Percentiles rank a stretch among this genome's conserved stretches.
These are phyloP conservation scores for Saguinus imperator DNA, from an alignment of 2,113 vertebrate genomes.

Conservation along the genomic window DNA sequence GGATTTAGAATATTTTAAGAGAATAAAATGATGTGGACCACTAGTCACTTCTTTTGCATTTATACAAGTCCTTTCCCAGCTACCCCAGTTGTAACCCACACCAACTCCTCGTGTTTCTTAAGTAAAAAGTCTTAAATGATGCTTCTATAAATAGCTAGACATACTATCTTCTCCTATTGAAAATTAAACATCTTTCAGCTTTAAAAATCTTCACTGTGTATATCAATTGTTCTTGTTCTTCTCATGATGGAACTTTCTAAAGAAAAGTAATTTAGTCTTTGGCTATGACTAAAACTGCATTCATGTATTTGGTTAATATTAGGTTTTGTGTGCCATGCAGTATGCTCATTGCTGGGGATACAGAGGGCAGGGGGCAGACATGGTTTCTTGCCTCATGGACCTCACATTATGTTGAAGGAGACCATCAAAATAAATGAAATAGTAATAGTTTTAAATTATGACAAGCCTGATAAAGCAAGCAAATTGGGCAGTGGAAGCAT, in stretches of 20 bases:
- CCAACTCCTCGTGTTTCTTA: background rate
- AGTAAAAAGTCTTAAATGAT: conserved; percentile 24
- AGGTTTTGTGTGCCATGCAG: background rate
- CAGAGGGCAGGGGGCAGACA: background rate
- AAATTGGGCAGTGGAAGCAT: background rate
- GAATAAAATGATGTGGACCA: conserved; percentile 2
- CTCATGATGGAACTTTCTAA: background rate
- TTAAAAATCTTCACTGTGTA: background rate
- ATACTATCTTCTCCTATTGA: background rate
- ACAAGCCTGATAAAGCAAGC: background rate
- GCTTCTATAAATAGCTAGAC: background rate
- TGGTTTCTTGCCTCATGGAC: background rate
- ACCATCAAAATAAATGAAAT: background rate
- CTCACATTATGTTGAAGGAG: background rate
- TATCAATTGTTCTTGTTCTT: background rate
- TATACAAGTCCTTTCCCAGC: background rate
- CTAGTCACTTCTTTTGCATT: background rate
- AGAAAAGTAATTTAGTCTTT: background rate
- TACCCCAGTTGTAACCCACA: no score
- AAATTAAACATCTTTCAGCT: conserved; percentile 1
- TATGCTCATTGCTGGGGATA: background rate
- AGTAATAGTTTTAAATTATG: background rate
- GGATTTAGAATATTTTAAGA: conserved; percentile 19
- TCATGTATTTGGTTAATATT: background rate
- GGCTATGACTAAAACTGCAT: background rate